Base-by-base conservation (phyloP, 2,888 invertebrate genomes). In the Tiliacea aurago region DNA sequence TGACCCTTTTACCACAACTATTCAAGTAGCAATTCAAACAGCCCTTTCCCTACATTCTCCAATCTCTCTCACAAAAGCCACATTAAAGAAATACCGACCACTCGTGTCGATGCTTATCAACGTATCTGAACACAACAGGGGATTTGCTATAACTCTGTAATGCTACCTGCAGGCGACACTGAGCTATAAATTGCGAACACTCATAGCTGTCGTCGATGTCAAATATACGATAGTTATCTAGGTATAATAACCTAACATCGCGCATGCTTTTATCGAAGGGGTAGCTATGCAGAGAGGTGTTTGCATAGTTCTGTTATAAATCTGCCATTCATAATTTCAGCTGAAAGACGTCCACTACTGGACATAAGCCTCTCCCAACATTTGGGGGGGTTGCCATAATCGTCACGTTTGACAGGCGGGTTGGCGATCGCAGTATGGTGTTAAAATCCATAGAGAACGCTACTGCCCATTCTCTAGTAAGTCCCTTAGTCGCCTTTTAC, bases 151-250 rank as follows among this genome's bases (percentile, higher is more conserved):
- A 73, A 82, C 76, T 64, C 61, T 56, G 28, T 64, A 64, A 78
- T 69, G 72, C 85, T 92, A 94, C 94, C 94, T 94, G 94, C 86
- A 87, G 88, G 87, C 90, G 92, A 92, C 93, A 93, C 90, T 90
- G 86, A 70, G 87, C 94, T 88, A 95, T 95, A 95, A 95, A 95
- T 95, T 92, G 90, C 87, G 86, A 88, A 90, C 91, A 91, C 93
- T 94, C 91, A 49, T 66, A 75, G 49, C 56, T 56, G 49, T 75
- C 75, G 23, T 23, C 13, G 23, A 68, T 74, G 37, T 13, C 18
- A 58, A 23, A 67, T 67, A 51, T 51, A 58, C 15, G 23, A 37
- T 56, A 28, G 28, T 4, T 70, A 33, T 33, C 2, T 2, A 28
- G 23, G 28, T 69, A 47, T 55, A 45, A 73, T 58, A 66, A 58